Percentiles rank a stretch among this genome's conserved stretches.
These are phyloP conservation scores for Sapayoa aenigma DNA, from an alignment of 2,113 vertebrate species.

Conservation along the genomic window DNA sequence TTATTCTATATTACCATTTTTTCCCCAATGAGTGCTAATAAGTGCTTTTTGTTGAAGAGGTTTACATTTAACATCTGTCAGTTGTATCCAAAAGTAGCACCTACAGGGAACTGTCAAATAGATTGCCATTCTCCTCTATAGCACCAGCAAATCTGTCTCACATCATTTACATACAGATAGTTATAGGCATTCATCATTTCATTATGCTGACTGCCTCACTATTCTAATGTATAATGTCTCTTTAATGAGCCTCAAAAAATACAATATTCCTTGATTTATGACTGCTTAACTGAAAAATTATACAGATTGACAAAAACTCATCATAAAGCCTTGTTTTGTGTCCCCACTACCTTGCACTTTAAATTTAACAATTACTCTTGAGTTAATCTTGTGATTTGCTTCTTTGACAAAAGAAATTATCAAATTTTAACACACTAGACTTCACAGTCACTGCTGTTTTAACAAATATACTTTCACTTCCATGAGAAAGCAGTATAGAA, in stretches of 20 bases:
- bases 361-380: slow-evolving; percentile 58
- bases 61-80: slow-evolving; percentile 75
- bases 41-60: slow-evolving; percentile 64
- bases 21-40: slow-evolving; percentile 65
- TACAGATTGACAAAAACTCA: slow-evolving; percentile 75
- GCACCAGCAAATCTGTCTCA: slow-evolving; percentile 73
- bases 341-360: slow-evolving; percentile 55
- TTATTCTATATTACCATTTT: slow-evolving; percentile 57
- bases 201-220: slow-evolving; percentile 76
- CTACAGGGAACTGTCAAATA: slow-evolving; percentile 71
- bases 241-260: slow-evolving; percentile 85
- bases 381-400: slow-evolving; percentile 45
- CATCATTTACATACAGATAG: slow-evolving; percentile 79
- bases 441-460: neutral
- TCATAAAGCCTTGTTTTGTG: slow-evolving; percentile 60
- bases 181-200: slow-evolving; percentile 79
- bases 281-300: slow-evolving; percentile 83
- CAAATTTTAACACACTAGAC: neutral
- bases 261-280: slow-evolving; percentile 84
- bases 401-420: slow-evolving; percentile 54
- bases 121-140: slow-evolving; percentile 66
- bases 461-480: neutral
- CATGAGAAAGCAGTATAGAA: neutral
- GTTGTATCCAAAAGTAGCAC: slow-evolving; percentile 64
- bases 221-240: slow-evolving; percentile 79